Evolutionary conservation across 2,888 invertebrate genomes (phyloP), one percentile per base, ranked within the genome.

Genomic region (Caenorhabditis imperialis): DNA sequence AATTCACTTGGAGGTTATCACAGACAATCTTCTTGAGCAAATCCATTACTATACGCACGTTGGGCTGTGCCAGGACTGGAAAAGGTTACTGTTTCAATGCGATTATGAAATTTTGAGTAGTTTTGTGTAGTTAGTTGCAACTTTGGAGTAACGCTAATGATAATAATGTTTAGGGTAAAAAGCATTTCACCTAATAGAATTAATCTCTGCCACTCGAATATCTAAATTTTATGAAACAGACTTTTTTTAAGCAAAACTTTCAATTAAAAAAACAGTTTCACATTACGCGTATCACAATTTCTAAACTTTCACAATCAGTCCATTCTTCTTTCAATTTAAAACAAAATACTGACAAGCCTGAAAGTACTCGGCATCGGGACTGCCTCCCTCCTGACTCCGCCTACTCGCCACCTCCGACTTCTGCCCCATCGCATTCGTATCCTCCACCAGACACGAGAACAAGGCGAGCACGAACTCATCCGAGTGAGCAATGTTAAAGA

Each of bases 11-110:
- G 51, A 98, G 90, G 0, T 96, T 96, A 90, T 99, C 97, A 0
- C 97, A 93, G 1, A 97, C 93, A 69, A 98, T 94, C 12, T 95
- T 94, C 58, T 95, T 91, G 54, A 99, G 90, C 88, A 99, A 95
- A 89, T 98, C 97, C 90, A 97, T 93, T 4, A 98, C 94, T 93
- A 55, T 74, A 18, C 57, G 57, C 2, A 78, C 75, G 25, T 70
- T 73, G n/a, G 73, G 75, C 35, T 74, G 70, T 18, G 62, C 33
- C 3, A 78, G 54, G 12, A 76, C 81, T 81, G 61, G 22, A 79
- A 71, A 51, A 45, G 44, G 10, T 23, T 22, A n/a, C n/a, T n/a
- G n/a, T n/a, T n/a, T n/a, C n/a, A n/a, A n/a, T n/a, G n/a, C n/a
- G n/a, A n/a, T n/a, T n/a, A n/a, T n/a, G n/a, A n/a, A n/a, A n/a